phyloP scores from a whole-genome alignment of 2,113 vertebrate genomes.

The Leuciscus idus region DNA sequence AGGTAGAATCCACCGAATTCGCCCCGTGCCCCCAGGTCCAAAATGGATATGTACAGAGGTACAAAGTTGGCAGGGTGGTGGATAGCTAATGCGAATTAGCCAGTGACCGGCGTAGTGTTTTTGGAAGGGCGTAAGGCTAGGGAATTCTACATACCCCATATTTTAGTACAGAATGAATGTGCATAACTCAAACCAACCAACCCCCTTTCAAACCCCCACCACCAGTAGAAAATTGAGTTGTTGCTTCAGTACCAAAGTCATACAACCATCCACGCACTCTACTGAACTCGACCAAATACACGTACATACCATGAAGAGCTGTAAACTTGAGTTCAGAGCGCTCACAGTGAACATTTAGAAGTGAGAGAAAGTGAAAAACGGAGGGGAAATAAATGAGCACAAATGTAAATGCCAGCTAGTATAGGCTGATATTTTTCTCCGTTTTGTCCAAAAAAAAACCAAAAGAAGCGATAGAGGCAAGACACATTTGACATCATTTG shows the following conservation, averaged over 20 bases:
- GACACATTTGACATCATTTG: conserved; percentile 56
- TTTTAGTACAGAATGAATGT: conserved; percentile 62
- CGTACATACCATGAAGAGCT: conserved; percentile 62
- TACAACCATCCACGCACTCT: conserved; percentile 55
- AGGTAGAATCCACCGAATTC: conserved; percentile 67
- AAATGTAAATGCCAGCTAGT: conserved; percentile 56
- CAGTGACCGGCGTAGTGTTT: conserved; percentile 64
- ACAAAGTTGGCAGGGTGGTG: conserved; percentile 61
- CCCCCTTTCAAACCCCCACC: conserved; percentile 55
- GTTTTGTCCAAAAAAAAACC: conserved; percentile 35
- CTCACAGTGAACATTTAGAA: conserved; percentile 63
- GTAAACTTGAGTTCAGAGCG: conserved; percentile 71
- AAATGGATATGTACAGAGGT: conserved; percentile 62
- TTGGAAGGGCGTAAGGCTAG: conserved; percentile 70
- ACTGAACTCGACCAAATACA: conserved; percentile 63
- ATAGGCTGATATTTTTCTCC: conserved; percentile 56
- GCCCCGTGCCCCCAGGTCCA: conserved; percentile 64
- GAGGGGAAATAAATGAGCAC: conserved; percentile 10
- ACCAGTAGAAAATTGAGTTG: conserved; percentile 54
- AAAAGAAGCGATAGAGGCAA: conserved; percentile 26
- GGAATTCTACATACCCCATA: conserved; percentile 62
- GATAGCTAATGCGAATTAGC: conserved; percentile 65
- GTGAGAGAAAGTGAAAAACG: conserved; percentile 35
- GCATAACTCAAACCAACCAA: conserved; percentile 60
- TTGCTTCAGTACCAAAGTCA: conserved; percentile 66